A percentile compares a stretch with the other conserved stretches of the same genome.
These are phyloP conservation scores for Callithrix jacchus DNA, from an alignment of 2,113 vertebrate genomes.

Conservation along the genomic window DNA sequence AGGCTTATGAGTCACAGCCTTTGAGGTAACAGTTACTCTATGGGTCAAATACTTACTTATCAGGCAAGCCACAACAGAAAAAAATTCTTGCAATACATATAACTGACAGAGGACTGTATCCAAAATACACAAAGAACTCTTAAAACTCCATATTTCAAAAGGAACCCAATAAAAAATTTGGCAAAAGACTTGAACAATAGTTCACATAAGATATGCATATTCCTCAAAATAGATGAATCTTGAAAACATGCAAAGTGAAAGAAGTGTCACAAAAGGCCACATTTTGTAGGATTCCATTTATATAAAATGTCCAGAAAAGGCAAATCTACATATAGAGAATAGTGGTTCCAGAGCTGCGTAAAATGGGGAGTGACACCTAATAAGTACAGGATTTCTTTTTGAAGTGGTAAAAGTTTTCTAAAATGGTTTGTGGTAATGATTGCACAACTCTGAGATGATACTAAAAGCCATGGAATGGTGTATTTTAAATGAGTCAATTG, in stretches of 20 bases:
- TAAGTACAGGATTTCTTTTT: background rate
- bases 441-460: background rate
- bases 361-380: background rate
- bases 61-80: background rate
- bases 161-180: background rate
- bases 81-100: slow-evolving; percentile 35
- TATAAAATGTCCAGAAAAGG: background rate
- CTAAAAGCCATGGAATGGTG: background rate
- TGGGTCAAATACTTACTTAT: background rate
- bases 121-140: slow-evolving; percentile 33
- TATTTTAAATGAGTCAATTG: background rate
- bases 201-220: background rate
- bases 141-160: slow-evolving; percentile 23
- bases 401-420: background rate
- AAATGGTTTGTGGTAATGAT: background rate
- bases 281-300: background rate
- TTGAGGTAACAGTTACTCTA: slow-evolving; percentile 1
- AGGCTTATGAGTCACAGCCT: slow-evolving; percentile 12
- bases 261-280: background rate
- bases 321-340: background rate
- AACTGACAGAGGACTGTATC: background rate
- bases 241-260: slow-evolving; percentile 32
- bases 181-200: slow-evolving; percentile 37
- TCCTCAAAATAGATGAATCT: background rate
- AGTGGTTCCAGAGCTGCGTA: background rate